Base-by-base conservation (phyloP, 2,888 invertebrate species). In the Drosophila bunnanda region DNA sequence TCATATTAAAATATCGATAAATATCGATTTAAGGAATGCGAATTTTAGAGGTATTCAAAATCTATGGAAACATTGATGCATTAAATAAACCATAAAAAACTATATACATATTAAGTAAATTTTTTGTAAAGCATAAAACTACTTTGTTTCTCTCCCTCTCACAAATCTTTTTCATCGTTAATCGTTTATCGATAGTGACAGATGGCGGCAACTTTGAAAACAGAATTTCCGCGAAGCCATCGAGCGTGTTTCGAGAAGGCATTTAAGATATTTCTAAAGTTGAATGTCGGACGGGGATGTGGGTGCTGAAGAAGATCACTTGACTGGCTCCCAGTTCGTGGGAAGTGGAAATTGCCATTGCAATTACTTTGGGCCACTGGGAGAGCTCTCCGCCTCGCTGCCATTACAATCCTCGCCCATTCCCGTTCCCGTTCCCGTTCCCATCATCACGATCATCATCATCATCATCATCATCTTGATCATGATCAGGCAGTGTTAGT, bases 331-430 rank as follows among this genome's bases (percentile, higher is more conserved):
- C 34, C 58, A 25, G 46, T 46, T 60, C 41, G 59, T 60, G 60
- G 60, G 58, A 60, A 58, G 48, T 28, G 17, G 46, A 41, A 30
- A 62, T 41, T 32, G 39, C 39, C 15, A 41, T 43, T 41, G 41
- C 64, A 64, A 64, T 64, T 64, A 64, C 64, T 53, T 36, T 25
- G 58, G 60, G 58, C 13, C 25, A 60, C 41, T 60, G 60, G 41
- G 25, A 34, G 50, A 57, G 5, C 41, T 20, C 34, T 9, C 12
- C 20, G 20, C 13, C 41, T 17, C 1, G 20, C 56, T 59, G 59
- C 30, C 30, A 38, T 30, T 39, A 54, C 25, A 4, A 13, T 9
- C 9, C 5, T 12, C 9, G 4, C 4, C 48, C 48, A 50, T 50
- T 32, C 50, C 52, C 17, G 17, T 22, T 48, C 48, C 64, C 39